A percentile compares a stretch with the other conserved stretches of the same genome.
phyloP scores from a whole-genome alignment of 2,797 vertebrate species.

The Acomys russatus region DNA sequence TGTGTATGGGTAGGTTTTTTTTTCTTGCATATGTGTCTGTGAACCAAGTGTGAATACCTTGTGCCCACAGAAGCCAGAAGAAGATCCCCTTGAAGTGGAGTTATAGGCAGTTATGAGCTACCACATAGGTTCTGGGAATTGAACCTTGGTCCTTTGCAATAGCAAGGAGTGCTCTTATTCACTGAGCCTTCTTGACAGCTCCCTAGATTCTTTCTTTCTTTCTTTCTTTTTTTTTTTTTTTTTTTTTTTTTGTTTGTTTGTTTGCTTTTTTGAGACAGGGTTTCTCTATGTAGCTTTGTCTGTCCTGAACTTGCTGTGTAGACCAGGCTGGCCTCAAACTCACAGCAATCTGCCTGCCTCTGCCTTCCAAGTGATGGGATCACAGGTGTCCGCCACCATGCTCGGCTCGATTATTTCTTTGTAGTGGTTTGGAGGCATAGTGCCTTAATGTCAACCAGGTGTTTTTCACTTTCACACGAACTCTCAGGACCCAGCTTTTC shows the following conservation, averaged over 20 bases:
- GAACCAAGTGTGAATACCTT: neutral
- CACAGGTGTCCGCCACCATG: no score
- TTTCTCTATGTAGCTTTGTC: no score
- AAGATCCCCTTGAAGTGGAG: no score
- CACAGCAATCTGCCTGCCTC: no score
- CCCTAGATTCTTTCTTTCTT: neutral
- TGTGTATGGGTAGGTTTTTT: neutral
- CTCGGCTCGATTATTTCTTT: neutral
- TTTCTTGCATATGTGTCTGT: neutral
- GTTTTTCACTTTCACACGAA: neutral
- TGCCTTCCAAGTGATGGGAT: no score
- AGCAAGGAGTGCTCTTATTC: neutral
- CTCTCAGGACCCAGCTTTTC: neutral
- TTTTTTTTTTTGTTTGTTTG: no score
- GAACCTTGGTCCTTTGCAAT: neutral
- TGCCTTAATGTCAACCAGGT: neutral
- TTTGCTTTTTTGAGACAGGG: no score
- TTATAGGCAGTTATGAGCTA: neutral
- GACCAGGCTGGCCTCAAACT: no score
- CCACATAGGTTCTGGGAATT: neutral
- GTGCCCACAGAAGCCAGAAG: neutral
- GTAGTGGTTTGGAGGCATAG: neutral
- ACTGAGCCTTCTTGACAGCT: neutral
- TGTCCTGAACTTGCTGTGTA: no score
- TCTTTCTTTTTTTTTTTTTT: no score